Base-by-base conservation (phyloP, 2,888 invertebrate genomes). In the Campoletis raptor region DNA sequence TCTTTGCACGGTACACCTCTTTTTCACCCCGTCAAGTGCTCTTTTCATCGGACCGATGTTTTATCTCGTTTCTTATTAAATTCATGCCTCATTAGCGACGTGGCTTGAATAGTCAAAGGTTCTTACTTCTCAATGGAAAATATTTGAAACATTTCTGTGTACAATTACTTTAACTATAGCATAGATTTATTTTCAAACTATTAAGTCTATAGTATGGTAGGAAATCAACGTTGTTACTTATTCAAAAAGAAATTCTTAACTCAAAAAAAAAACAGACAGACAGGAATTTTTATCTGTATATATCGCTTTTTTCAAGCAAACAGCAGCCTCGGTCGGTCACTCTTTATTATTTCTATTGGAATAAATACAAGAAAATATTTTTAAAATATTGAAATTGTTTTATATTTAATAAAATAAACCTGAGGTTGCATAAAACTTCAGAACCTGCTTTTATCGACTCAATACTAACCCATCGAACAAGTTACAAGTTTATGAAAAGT, bases 21-120 rank as follows among this genome's bases (percentile, higher is more conserved):
- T 69, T 66, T 69, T 30, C 54, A 61, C 52, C 40, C 42, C 57
- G 74, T 76, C 78, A 79, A 86, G 86, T 81, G 74, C 69, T 81
- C 84, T 74, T 84, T 86, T 79, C 86, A 72, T 74, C 78, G 66
- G 48, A 37, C 70, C 69, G 78, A 81, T 79, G 81, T 79, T 86
- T 81, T 84, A 81, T 86, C 77, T 77, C 57, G 61, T 45, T 45
- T 74, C 42, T 54, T 78, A 86, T 84, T 78, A 84, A 86, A 86
- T 84, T 81, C 84, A 84, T 66, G 84, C 79, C 81, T 86, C 86
- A 81, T 86, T 86, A 86, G 81, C 54, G 74, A 74, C 78, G 78
- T 54, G 73, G 45, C 81, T 86, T 36, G 52, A 84, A 81, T 77
- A 66, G 76, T 36, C 67, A 45, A 52, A 54, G 42, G 30, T 40